Conservation (phyloP, 2,888 invertebrate genomes). For the Malthinus flaveolus region DNA sequence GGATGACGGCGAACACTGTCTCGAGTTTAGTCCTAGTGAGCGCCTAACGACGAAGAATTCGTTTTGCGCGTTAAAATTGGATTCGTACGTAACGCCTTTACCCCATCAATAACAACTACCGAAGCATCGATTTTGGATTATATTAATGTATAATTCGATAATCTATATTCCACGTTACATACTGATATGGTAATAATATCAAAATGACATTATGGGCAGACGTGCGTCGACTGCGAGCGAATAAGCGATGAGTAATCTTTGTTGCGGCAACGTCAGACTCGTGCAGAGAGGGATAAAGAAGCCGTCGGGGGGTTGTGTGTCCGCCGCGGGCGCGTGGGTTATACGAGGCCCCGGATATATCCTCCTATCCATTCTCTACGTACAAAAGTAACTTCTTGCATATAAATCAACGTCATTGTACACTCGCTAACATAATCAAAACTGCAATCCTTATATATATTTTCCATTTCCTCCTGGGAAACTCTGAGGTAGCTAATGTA, state of each 20-base stretch:
- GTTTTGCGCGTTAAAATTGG: not conserved
- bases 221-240: constrained; percentile 42
- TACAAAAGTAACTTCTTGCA: constrained; percentile 41
- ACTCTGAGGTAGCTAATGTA: constrained; percentile 28
- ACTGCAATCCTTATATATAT: constrained; percentile 25
- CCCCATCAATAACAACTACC: constrained; percentile 22
- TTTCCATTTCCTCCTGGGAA: constrained; percentile 13
- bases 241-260: constrained; percentile 43
- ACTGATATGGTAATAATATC: constrained; percentile 53
- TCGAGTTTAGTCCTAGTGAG: constrained; percentile 31
- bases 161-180: constrained; percentile 48
- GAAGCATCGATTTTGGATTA: constrained; percentile 39
- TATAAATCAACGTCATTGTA: constrained; percentile 45
- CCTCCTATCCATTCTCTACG: constrained; percentile 36
- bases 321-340: constrained; percentile 37
- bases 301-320: constrained; percentile 37
- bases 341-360: constrained; percentile 39
- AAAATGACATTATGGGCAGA: constrained; percentile 49
- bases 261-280: constrained; percentile 34
- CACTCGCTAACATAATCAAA: constrained; percentile 40
- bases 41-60: constrained; percentile 31
- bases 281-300: constrained; percentile 35
- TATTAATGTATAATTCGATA: constrained; percentile 47
- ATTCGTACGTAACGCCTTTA: not conserved
- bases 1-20: constrained; percentile 36